Base-by-base conservation (phyloP, 2,797 vertebrate genomes). In the Neomorphus geoffroyi region DNA sequence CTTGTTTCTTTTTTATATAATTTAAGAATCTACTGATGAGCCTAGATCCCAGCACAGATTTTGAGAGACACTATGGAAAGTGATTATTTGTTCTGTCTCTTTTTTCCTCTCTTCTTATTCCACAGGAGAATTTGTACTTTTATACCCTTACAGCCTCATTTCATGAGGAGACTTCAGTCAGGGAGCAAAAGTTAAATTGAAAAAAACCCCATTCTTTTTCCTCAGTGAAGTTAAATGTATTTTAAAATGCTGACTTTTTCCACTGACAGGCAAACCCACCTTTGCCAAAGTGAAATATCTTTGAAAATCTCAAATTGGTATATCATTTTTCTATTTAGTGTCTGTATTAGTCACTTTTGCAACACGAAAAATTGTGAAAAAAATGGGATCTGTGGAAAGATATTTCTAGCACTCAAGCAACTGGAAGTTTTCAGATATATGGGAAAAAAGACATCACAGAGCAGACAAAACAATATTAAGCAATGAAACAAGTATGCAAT, bases 191-290 rank as follows among this genome's bases (percentile, higher is more conserved):
- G 11, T 37, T 61, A 57, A 71, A 67, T 35, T 12, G 3, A 4
- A 73, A 33, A 1, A 10, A 43, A 24, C 13, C 51, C 53, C 51
- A 11, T 39, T 51, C 39, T 57, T 80, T 37, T 71, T 27, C 12
- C 27, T 32, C 12, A 28, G 0, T 30, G 4, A 80, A 46, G 6
- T 33, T 32, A 28, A 69, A 70, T 1, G 0, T 14, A 21, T 60
- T 80, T 71, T 45, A 27, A 67, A 64, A 30, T 26, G 24, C 1
- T n/a, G 18, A 37, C 0, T 39, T 58, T 50, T 80, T 56, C 23
- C 5, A 46, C 16, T 61, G 33, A 15, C 13, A 53, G 17, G 22
- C 1, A 10, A 61, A 78, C 80, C 1, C 1, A 75, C 5, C 11
- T 82, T 70, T 66, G 14, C 7, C 33, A 81, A 81, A 84, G 16